Evolutionary conservation across 2,888 invertebrate species (phyloP).

Genomic region (Netelia inedita): DNA sequence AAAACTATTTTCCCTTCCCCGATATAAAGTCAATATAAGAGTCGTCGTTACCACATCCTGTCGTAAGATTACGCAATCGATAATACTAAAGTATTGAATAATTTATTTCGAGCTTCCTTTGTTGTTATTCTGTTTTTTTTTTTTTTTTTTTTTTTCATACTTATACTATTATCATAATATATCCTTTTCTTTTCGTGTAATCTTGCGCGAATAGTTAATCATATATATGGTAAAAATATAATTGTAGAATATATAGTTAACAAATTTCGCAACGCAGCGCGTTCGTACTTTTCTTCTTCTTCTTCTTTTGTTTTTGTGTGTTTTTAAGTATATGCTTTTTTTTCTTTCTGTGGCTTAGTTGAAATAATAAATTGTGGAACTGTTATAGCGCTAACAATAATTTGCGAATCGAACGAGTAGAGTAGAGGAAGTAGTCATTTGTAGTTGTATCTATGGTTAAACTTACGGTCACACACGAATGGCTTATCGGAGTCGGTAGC

Average conservation of each 20-base stretch:
- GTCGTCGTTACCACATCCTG: conserved; percentile 76
- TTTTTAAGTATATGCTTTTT: conserved; percentile 14
- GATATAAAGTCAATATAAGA: conserved; percentile 73
- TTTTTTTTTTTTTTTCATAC: conserved; percentile 72
- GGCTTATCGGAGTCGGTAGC: conserved; percentile 94
- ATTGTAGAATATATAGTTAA: conserved; percentile 77
- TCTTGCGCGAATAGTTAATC: conserved; percentile 74
- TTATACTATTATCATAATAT: conserved; percentile 75
- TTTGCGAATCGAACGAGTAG: conserved; percentile 73
- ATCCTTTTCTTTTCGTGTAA: conserved; percentile 76
- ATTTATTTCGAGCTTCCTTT: conserved; percentile 76
- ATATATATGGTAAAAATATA: conserved; percentile 78
- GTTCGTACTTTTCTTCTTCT: conserved; percentile 68
- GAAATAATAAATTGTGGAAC: conserved; percentile 71
- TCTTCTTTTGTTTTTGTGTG: conserved; percentile 64
- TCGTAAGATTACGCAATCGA: conserved; percentile 78
- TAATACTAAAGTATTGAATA: conserved; percentile 77
- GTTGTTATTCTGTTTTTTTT: conserved; percentile 49
- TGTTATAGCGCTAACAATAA: conserved; percentile 70
- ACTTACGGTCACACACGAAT: conserved; percentile 96
- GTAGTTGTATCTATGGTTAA: conserved; percentile 85
- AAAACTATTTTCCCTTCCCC: conserved; percentile 59
- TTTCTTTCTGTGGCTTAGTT: conserved; percentile 70
- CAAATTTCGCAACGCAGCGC: conserved; percentile 79
- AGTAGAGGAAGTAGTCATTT: conserved; percentile 80